Conservation (phyloP, 2,113 vertebrate species). For the Notothenia coriiceps region DNA sequence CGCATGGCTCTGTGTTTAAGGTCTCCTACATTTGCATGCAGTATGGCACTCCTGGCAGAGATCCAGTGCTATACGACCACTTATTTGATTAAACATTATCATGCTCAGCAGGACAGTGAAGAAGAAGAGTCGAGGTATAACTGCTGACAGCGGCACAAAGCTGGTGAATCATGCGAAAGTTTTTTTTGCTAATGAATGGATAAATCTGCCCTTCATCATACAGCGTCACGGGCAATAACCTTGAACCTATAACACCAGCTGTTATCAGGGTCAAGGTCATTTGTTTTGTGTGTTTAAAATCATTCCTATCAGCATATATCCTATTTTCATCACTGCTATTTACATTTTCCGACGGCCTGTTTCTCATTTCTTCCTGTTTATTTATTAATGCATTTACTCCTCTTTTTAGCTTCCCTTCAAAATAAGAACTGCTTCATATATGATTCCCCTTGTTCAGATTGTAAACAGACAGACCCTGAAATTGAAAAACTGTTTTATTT, state of each 20-base stretch:
- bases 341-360: not conserved
- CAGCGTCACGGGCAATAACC: constrained; percentile 3
- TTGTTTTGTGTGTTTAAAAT: not conserved
- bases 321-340: not conserved
- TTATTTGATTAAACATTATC: constrained; percentile 82
- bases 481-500: constrained; percentile 26
- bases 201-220: constrained; percentile 14
- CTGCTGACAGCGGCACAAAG: constrained; percentile 60
- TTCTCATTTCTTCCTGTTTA: not conserved
- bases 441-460: constrained; percentile 28
- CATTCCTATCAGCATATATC: not conserved
- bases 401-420: constrained; percentile 18
- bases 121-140: constrained; percentile 48
- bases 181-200: constrained; percentile 8
- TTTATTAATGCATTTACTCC: constrained; percentile 9
- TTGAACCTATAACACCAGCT: not conserved
- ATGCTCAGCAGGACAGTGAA: constrained; percentile 64
- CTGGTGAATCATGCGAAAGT: constrained; percentile 20
- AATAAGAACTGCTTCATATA: constrained; percentile 18
- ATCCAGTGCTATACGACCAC: constrained; percentile 76
- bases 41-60: constrained; percentile 68
- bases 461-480: constrained; percentile 10
- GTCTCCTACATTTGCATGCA: constrained; percentile 75
- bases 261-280: not conserved
- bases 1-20: constrained; percentile 62